phyloP scores from a whole-genome alignment of 2,113 vertebrate species.

The Aleadryas rufinucha region DNA sequence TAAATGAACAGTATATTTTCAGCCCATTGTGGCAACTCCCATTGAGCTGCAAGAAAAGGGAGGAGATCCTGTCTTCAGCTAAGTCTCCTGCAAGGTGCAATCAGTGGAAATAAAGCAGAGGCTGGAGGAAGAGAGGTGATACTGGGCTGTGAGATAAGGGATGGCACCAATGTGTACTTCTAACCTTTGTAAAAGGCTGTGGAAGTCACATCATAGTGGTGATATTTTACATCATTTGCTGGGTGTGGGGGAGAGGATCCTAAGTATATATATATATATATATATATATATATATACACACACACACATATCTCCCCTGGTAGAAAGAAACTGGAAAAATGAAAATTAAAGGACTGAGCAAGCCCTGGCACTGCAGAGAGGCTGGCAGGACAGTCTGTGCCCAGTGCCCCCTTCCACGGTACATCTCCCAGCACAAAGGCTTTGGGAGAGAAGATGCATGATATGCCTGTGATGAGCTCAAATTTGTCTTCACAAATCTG shows the following conservation, averaged over 20 bases:
- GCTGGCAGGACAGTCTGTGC: background rate
- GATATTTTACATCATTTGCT: background rate
- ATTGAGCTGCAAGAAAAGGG: background rate
- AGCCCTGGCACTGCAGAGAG: background rate
- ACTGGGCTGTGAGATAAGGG: background rate
- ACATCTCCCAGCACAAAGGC: background rate
- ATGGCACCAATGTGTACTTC: background rate
- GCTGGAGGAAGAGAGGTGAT: background rate
- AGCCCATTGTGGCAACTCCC: background rate
- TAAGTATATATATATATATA: accelerated
- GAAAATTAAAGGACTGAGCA: background rate
- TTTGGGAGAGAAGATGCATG: background rate
- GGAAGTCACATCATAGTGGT: background rate
- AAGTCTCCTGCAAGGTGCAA: background rate
- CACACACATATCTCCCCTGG: too few species aligned
- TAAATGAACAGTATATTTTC: background rate
- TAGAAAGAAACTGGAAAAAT: background rate
- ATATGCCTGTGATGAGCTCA: background rate
- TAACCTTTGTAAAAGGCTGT: background rate
- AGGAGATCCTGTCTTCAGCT: background rate
- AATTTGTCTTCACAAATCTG: background rate
- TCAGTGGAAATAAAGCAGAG: background rate
- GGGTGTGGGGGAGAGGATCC: background rate
- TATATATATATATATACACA: background rate
- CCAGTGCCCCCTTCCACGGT: background rate